These are phyloP conservation scores for Cladorhizidae sp. DNA, from an alignment of 37 sponge, comb jelly and placozoan genomes.

Conservation along the genomic window DNA sequence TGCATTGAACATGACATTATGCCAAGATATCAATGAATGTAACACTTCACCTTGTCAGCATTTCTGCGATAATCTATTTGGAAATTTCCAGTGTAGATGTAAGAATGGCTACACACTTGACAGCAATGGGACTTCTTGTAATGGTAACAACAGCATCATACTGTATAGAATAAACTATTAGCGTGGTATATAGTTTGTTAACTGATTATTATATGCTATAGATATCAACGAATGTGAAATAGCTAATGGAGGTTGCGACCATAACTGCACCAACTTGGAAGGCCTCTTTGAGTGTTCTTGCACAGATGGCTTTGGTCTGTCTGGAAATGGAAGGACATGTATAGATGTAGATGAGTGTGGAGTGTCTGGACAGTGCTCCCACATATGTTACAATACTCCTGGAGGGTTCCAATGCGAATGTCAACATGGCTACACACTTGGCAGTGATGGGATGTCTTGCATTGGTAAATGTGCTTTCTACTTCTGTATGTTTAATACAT, in stretches of 20 bases:
- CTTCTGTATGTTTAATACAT: too few relatives aligned
- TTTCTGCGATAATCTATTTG: neutral
- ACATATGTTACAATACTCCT: constrained; percentile 18
- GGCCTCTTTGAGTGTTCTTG: constrained; percentile 22
- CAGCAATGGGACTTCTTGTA: neutral
- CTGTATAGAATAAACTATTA: too few relatives aligned
- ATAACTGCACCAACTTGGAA: constrained; percentile 4
- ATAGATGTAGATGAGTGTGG: neutral
- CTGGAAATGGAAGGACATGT: constrained; percentile 4
- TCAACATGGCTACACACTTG: neutral
- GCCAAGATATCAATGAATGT: too few relatives aligned
- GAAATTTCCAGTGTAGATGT: neutral
- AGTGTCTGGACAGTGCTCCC: neutral
- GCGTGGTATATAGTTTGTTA: too few relatives aligned
- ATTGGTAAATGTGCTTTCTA: neutral
- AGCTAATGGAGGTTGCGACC: constrained; percentile 20
- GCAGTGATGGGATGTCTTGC: neutral
- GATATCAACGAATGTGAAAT: constrained; percentile 42
- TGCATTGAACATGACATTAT: too few relatives aligned
- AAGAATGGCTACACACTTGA: neutral
- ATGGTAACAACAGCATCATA: too few relatives aligned
- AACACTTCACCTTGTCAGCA: too few relatives aligned
- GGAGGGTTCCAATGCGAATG: constrained; percentile 25
- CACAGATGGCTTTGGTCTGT: neutral
- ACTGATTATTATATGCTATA: too few relatives aligned